Conservation (phyloP, 2,797 vertebrate species). For the Argya squamiceps region DNA sequence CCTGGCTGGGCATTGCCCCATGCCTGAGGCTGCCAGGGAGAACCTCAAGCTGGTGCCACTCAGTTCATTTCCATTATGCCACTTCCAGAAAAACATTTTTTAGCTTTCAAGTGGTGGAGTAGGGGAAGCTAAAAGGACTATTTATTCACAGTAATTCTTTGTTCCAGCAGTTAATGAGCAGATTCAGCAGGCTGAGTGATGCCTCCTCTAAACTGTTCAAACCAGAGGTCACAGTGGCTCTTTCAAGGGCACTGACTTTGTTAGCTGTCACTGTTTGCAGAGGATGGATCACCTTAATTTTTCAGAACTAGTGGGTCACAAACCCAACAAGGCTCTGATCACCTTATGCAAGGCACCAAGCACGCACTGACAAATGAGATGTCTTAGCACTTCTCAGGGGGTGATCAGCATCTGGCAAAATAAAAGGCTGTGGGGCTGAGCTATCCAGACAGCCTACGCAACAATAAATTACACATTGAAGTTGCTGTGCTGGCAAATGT, state of each 20-base stretch:
- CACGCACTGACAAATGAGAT: neutral
- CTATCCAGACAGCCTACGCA: neutral
- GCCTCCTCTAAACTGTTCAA: neutral
- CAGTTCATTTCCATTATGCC: neutral
- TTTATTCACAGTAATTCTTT: neutral
- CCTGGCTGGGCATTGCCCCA: neutral
- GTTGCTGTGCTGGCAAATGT: neutral
- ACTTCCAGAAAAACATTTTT: neutral
- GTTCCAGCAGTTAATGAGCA: slow-evolving; percentile 17
- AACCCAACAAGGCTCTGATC: neutral
- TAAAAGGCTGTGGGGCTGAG: neutral
- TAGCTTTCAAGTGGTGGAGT: neutral
- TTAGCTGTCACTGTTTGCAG: neutral
- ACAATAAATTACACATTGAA: neutral
- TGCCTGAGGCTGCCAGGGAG: neutral
- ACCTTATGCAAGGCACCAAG: neutral
- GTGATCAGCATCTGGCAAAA: slow-evolving; percentile 25
- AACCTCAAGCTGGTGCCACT: neutral
- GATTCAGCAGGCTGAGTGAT: neutral
- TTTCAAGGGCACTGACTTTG: neutral
- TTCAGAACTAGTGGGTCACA: neutral
- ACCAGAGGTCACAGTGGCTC: neutral
- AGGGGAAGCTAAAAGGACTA: neutral
- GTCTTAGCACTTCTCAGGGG: neutral
- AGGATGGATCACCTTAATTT: neutral